Conservation (phyloP, 2,797 vertebrate species). For the Triplophysa yarkandensis region DNA sequence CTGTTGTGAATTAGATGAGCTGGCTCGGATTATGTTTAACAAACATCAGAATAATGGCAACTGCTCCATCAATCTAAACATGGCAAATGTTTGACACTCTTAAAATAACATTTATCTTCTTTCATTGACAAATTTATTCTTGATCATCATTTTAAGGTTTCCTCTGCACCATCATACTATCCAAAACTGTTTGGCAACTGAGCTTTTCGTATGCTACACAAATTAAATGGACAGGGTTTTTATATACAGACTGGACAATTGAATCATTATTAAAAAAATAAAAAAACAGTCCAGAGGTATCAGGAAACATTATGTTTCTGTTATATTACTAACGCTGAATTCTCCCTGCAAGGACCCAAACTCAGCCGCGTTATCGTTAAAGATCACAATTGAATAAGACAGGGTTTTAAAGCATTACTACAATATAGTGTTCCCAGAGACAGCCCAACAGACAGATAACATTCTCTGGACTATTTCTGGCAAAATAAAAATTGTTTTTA, state of each 20-base stretch:
- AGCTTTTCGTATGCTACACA: background rate
- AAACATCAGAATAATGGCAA: conserved; percentile 49
- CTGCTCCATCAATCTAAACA: conserved; percentile 33
- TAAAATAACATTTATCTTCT: conserved; percentile 21
- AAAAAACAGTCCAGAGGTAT: conserved; percentile 11
- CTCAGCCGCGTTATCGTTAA: conserved; percentile 7
- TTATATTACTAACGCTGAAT: background rate
- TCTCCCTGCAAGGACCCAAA: background rate
- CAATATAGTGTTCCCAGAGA: conserved; percentile 44
- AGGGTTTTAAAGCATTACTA: conserved; percentile 43
- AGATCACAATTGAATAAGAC: conserved; percentile 42
- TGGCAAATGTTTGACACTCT: conserved; percentile 16
- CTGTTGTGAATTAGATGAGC: conserved; percentile 54
- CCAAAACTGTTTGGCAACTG: conserved; percentile 27
- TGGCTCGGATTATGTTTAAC: conserved; percentile 48
- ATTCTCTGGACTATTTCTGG: conserved; percentile 57
- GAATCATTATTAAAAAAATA: conserved; percentile 4
- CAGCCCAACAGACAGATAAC: conserved; percentile 53
- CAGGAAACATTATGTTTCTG: background rate
- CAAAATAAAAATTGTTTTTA: conserved; percentile 55
- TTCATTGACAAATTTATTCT: background rate
- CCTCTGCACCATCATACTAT: background rate
- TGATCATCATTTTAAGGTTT: background rate
- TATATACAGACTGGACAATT: background rate
- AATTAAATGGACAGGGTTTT: conserved; percentile 1